Conservation (phyloP, 2,113 vertebrate genomes). For the Antidorcas marsupialis region DNA sequence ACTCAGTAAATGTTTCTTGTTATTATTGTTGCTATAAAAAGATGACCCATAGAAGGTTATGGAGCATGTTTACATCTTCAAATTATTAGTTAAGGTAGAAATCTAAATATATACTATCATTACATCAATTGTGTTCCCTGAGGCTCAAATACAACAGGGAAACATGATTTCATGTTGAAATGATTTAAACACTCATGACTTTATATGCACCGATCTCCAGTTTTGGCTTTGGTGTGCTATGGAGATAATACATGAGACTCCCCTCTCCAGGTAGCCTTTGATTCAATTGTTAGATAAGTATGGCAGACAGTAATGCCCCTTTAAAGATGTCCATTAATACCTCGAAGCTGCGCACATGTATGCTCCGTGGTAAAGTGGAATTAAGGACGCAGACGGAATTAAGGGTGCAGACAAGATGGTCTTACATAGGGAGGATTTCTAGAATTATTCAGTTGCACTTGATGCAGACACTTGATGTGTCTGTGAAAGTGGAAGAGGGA, state of each 20-base stretch:
- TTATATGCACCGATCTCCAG: not conserved
- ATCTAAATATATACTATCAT: not conserved
- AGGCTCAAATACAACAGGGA: not conserved
- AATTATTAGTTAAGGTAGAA: not conserved
- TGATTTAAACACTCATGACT: not conserved
- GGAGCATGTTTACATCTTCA: not conserved
- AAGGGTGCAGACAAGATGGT: not conserved
- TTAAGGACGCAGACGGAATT: not conserved
- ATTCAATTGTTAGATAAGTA: not conserved
- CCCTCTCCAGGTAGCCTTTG: not conserved
- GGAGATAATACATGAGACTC: not conserved
- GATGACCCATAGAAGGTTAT: not conserved
- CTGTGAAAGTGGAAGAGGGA: not conserved
- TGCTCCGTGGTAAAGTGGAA: not conserved
- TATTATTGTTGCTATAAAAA: constrained; percentile 27
- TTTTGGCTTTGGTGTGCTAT: not conserved
- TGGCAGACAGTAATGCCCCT: not conserved
- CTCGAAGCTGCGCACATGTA: not conserved
- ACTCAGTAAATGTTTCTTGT: not conserved
- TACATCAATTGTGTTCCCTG: not conserved
- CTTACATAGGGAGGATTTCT: not conserved
- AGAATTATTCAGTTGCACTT: not conserved
- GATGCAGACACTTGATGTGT: not conserved
- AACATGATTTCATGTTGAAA: not conserved
- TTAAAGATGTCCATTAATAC: not conserved